Conservation (phyloP, 2,113 vertebrate species). For the Lamprotornis superbus region DNA sequence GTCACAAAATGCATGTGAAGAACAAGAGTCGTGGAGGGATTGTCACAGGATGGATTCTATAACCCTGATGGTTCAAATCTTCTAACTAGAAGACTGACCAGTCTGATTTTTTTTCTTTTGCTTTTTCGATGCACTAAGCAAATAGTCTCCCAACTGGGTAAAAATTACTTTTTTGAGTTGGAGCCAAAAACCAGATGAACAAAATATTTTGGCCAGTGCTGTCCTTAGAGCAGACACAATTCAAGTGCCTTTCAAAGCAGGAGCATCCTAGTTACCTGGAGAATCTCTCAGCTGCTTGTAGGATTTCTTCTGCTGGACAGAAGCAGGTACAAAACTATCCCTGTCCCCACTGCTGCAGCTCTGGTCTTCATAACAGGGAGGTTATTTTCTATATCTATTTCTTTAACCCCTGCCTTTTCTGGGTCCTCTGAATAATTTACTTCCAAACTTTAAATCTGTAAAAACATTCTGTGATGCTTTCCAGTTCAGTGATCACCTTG, state of each 20-base stretch:
- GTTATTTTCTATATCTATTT: neutral
- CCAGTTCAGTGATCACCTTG: neutral
- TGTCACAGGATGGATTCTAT: neutral
- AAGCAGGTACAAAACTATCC: neutral
- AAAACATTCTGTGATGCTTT: neutral
- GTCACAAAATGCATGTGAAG: neutral
- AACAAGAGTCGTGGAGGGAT: neutral
- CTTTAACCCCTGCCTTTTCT: neutral
- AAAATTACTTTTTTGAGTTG: neutral
- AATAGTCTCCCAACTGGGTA: neutral
- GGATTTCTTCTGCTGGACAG: neutral
- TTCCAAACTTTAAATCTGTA: neutral
- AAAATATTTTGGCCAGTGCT: neutral
- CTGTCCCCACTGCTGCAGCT: neutral
- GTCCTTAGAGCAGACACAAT: neutral
- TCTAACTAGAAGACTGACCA: neutral
- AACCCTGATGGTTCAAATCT: neutral
- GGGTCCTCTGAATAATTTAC: neutral
- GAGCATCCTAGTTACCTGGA: neutral
- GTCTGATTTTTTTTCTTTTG: neutral
- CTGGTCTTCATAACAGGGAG: neutral
- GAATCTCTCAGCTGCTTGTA: neutral
- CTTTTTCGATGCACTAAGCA: neutral
- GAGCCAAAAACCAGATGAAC: neutral
- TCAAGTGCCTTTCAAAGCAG: neutral